These are phyloP conservation scores for Eristalis intricaria DNA, from an alignment of 2,888 invertebrate genomes.

Conservation along the genomic window DNA sequence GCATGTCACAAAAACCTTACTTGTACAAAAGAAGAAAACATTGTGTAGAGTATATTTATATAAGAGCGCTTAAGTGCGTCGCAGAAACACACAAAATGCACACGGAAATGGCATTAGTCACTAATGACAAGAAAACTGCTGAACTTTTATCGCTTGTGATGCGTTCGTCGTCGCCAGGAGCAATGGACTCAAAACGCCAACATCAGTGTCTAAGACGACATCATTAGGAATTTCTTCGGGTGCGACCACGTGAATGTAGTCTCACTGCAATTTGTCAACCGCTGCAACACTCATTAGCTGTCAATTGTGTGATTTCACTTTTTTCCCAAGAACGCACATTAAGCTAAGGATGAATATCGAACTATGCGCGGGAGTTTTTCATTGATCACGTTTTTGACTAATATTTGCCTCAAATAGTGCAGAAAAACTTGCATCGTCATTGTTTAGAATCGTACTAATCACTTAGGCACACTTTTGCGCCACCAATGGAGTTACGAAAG, in stretches of 20 bases:
- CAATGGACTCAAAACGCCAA: not conserved
- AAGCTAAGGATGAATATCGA: not conserved
- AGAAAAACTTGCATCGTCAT: not conserved
- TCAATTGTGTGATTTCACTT: not conserved
- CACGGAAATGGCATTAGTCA: not conserved
- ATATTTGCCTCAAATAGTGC: not conserved
- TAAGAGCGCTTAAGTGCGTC: not conserved
- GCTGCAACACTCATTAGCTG: not conserved
- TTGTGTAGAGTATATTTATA: not conserved
- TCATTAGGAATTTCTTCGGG: not conserved
- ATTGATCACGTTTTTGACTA: not conserved
- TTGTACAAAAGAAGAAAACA: not conserved
- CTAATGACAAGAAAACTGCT: not conserved
- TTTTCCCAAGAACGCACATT: not conserved
- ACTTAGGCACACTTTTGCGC: not conserved
- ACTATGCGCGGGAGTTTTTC: not conserved
- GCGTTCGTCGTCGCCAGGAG: not conserved
- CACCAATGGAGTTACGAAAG: not conserved
- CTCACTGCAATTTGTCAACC: not conserved
- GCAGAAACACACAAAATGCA: not conserved
- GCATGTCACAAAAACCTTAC: not conserved
- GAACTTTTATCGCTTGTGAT: not conserved
- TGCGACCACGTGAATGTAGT: not conserved
- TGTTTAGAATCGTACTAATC: not conserved
- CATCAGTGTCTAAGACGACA: not conserved